Conservation (phyloP, 2,113 vertebrate genomes). For the Cyprinodon brontotheroides region DNA sequence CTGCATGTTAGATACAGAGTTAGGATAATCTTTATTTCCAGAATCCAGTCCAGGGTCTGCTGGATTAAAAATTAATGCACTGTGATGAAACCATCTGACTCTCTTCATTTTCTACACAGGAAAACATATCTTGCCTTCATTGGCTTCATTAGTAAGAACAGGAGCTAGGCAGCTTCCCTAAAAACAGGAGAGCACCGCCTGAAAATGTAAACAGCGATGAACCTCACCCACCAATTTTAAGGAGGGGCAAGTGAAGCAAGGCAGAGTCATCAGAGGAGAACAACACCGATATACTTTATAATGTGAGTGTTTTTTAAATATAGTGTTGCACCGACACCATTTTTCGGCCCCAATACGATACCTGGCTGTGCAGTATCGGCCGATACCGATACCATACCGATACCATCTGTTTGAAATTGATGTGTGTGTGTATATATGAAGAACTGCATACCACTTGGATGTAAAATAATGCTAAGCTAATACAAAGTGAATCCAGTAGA, state of each 20-base stretch:
- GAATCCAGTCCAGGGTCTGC: constrained; percentile 20
- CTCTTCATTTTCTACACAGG: constrained; percentile 33
- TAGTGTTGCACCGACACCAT: no score
- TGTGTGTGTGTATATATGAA: no score
- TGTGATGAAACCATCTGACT: constrained; percentile 23
- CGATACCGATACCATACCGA: no score
- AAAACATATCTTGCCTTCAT: constrained; percentile 16
- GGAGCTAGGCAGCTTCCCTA: neutral
- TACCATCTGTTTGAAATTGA: no score
- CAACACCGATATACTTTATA: neutral
- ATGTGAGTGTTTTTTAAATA: constrained; percentile 28
- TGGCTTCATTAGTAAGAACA: constrained; percentile 9
- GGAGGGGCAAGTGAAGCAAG: constrained; percentile 3
- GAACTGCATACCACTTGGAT: no score
- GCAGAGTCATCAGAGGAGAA: constrained; percentile 11
- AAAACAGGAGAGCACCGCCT: constrained; percentile 17
- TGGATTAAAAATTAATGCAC: constrained; percentile 19
- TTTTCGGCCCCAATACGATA: no score
- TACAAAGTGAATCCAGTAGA: no score
- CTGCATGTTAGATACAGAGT: constrained; percentile 22
- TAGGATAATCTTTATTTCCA: constrained; percentile 45
- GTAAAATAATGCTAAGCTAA: no score
- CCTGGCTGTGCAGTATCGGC: no score
- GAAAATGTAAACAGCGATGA: constrained; percentile 50
- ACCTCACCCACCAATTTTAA: constrained; percentile 23